These are phyloP conservation scores for Dorcus hopei DNA, from an alignment of 2,888 invertebrate genomes.

Conservation along the genomic window DNA sequence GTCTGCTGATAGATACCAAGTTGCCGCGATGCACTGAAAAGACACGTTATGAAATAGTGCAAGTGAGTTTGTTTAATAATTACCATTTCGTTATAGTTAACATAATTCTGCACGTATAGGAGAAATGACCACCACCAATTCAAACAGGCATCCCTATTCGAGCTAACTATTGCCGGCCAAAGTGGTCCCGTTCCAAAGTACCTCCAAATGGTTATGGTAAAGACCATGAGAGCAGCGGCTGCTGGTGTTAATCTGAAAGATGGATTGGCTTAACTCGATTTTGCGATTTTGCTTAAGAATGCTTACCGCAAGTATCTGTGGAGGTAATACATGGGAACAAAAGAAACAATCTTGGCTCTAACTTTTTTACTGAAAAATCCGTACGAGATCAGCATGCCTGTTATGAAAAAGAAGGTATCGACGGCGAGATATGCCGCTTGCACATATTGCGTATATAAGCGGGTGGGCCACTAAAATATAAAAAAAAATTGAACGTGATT, in stretches of 20 bases:
- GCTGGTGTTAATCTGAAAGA: conserved; percentile 13
- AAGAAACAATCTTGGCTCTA: not conserved
- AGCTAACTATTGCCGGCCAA: not conserved
- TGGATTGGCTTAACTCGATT: not conserved
- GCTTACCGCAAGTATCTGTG: not conserved
- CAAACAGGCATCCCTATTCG: conserved; percentile 1
- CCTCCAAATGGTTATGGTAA: conserved; percentile 7
- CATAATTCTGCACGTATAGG: conserved; percentile 16
- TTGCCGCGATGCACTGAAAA: conserved; percentile 13
- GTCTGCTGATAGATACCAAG: conserved; percentile 17
- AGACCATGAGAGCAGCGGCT: conserved; percentile 9
- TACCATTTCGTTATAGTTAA: conserved; percentile 13
- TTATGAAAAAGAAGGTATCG: not conserved
- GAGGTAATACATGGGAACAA: not conserved
- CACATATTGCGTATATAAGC: not conserved
- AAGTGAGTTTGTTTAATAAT: not conserved
- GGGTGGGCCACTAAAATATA: not conserved
- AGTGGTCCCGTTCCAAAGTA: conserved; percentile 9
- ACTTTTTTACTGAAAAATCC: not conserved
- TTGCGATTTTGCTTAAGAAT: too few species aligned
- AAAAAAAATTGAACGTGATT: not conserved
- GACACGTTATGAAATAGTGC: not conserved
- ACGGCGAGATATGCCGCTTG: not conserved
- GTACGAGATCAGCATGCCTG: not conserved
- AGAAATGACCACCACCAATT: conserved; percentile 18